phyloP scores from a whole-genome alignment of 2,888 invertebrate genomes.

The Cantharis rufa region DNA sequence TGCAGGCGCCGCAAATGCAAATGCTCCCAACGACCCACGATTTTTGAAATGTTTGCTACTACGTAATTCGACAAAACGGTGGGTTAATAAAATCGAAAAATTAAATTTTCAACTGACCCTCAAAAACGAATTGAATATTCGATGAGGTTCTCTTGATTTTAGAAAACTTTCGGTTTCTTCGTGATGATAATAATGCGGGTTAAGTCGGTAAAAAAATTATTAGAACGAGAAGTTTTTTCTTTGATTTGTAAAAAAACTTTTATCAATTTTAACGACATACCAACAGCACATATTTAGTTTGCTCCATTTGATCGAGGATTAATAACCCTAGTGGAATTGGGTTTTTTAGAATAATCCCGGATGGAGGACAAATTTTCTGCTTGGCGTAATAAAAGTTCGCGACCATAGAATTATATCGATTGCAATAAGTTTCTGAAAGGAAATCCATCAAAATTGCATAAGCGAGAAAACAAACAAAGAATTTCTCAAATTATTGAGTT shows the following conservation, averaged over 20 bases:
- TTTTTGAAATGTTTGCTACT: conserved; percentile 1
- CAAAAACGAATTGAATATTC: not conserved
- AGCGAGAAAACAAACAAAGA: too few species aligned
- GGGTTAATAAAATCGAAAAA: not conserved
- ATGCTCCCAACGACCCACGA: conserved; percentile 27
- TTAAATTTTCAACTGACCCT: not conserved
- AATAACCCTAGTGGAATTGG: not conserved
- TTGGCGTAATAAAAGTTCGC: not conserved
- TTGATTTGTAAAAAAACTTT: not conserved
- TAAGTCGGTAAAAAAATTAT: not conserved
- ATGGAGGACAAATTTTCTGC: not conserved
- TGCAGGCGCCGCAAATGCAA: conserved; percentile 33
- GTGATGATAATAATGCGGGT: not conserved
- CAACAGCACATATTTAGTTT: not conserved
- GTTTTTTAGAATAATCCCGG: not conserved
- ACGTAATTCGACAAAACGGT: not conserved
- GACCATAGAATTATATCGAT: not conserved
- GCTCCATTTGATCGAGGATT: not conserved
- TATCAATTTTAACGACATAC: not conserved
- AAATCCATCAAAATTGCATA: too few species aligned
- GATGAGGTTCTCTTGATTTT: not conserved
- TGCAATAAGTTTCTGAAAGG: too few species aligned
- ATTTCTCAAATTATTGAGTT: too few species aligned
- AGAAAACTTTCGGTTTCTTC: not conserved
- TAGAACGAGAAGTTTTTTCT: not conserved